Evolutionary conservation across 2,888 invertebrate genomes (phyloP).

Genomic region (Clanis bilineata): DNA sequence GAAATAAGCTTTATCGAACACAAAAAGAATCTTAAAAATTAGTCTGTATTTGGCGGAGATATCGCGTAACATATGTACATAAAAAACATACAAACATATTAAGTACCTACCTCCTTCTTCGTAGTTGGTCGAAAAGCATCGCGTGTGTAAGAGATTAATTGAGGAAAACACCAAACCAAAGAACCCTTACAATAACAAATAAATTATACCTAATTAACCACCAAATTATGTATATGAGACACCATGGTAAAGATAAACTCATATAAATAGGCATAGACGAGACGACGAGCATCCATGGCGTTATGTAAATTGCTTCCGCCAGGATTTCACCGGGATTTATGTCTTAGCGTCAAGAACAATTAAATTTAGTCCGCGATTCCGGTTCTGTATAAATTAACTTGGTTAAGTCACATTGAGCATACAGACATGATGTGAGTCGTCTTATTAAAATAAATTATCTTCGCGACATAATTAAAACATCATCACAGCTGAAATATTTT

Average conservation of each 20-base stretch:
- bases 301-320: conserved; percentile 77
- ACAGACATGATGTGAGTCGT: neutral
- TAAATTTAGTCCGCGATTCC: conserved; percentile 70
- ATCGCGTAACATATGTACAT: no score
- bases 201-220: conserved; percentile 10
- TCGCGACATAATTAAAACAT: neutral
- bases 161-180: neutral
- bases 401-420: conserved; percentile 39
- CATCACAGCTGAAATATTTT: neutral
- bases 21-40: no score
- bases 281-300: conserved; percentile 48
- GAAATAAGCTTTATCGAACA: no score
- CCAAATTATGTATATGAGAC: conserved; percentile 18
- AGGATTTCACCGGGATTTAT: conserved; percentile 74
- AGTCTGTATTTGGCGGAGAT: no score
- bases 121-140: no score
- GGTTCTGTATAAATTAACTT: conserved; percentile 68
- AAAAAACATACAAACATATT: no score
- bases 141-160: neutral
- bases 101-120: no score
- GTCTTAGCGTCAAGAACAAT: conserved; percentile 71
- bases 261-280: conserved; percentile 50
- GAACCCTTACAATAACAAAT: neutral
- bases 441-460: neutral
- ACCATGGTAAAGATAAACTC: conserved; percentile 31